Evolutionary conservation across 2,113 vertebrate genomes (phyloP).

Genomic region (Trichechus manatus): DNA sequence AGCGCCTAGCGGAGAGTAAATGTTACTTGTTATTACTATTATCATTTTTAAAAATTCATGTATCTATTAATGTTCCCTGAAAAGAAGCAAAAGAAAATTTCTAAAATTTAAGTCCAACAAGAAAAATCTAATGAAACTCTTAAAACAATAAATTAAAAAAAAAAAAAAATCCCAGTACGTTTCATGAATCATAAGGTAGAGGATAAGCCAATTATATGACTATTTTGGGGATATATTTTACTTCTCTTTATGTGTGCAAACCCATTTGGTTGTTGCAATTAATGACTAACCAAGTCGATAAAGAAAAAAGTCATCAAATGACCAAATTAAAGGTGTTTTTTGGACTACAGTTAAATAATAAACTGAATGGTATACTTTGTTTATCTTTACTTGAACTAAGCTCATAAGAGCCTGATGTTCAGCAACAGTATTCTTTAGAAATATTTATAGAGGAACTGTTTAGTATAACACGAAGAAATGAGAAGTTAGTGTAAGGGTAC

Average conservation of each 20-base stretch:
- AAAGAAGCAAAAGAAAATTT: conserved; percentile 39
- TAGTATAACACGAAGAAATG: conserved; percentile 51
- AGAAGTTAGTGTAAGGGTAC: background rate
- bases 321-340: background rate
- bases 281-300: conserved; percentile 32
- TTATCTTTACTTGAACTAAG: conserved; percentile 53
- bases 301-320: conserved; percentile 26
- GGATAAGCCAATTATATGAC: background rate
- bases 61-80: background rate
- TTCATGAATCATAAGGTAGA: conserved; percentile 9
- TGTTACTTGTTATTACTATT: background rate
- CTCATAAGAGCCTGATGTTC: background rate
- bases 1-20: background rate
- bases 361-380: background rate
- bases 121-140: conserved; percentile 37
- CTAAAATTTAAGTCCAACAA: conserved; percentile 38
- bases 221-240: background rate
- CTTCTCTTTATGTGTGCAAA: background rate
- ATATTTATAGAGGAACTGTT: conserved; percentile 27
- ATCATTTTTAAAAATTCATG: conserved; percentile 31
- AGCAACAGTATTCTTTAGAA: conserved; percentile 27
- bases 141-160: background rate
- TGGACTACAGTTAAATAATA: conserved; percentile 22
- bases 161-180: background rate
- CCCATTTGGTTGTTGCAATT: conserved; percentile 4